Evolutionary conservation across 2,888 invertebrate species (phyloP).

Genomic region (Ptilodon capucinus): DNA sequence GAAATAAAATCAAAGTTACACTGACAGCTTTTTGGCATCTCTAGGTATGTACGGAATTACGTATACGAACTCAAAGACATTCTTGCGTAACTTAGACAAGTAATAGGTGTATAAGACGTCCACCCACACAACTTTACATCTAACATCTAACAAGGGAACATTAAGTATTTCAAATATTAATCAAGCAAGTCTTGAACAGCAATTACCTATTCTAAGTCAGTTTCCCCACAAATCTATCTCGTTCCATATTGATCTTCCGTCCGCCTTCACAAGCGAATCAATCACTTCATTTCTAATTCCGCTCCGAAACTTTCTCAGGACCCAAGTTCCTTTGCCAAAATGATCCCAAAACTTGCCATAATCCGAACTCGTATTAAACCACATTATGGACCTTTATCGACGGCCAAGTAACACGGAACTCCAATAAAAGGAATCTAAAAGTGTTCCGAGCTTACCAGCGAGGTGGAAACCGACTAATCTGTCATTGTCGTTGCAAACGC

Average conservation of each 20-base stretch:
- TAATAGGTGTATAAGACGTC: neutral
- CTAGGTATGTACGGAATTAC: too few relatives aligned
- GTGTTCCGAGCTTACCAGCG: slow-evolving; percentile 12
- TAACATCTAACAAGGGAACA: neutral
- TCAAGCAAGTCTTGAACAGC: neutral
- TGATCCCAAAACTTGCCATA: slow-evolving; percentile 1
- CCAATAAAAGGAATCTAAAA: slow-evolving; percentile 30
- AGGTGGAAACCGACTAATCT: slow-evolving; percentile 41
- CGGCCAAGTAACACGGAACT: slow-evolving; percentile 15
- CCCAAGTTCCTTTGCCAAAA: slow-evolving; percentile 14
- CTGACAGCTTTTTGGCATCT: too few relatives aligned
- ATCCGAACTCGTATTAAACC: slow-evolving; percentile 5
- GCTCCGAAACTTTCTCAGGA: slow-evolving; percentile 16
- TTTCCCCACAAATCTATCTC: neutral
- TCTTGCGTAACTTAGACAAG: neutral
- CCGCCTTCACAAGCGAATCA: slow-evolving; percentile 18
- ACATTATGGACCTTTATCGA: slow-evolving; percentile 6
- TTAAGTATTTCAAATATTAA: neutral
- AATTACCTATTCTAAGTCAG: neutral
- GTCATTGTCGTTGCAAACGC: slow-evolving; percentile 53
- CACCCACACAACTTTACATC: too few relatives aligned
- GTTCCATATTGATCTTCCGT: neutral
- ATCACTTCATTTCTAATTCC: slow-evolving; percentile 25
- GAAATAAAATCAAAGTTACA: too few relatives aligned
- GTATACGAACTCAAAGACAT: neutral